Conservation (phyloP, 2,888 invertebrate species). For the Chrysolina americana region DNA sequence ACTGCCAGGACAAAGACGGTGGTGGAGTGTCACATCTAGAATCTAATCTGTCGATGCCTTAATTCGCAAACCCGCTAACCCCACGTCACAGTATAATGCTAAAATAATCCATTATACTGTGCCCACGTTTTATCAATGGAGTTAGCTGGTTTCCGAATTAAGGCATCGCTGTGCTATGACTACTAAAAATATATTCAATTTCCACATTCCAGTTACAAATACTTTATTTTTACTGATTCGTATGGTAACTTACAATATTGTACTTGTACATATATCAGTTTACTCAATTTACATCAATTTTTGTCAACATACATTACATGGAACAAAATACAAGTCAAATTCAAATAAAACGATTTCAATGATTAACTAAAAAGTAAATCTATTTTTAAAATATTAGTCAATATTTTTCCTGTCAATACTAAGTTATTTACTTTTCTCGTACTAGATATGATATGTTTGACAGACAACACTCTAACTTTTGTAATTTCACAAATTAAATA, state of each 20-base stretch:
- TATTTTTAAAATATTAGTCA: background rate
- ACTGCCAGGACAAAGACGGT: no score
- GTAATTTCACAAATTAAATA: background rate
- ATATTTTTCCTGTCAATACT: constrained; percentile 11
- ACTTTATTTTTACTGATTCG: constrained; percentile 61
- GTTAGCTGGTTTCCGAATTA: no score
- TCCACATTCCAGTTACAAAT: constrained; percentile 59
- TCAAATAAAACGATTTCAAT: background rate
- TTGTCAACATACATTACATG: constrained; percentile 43
- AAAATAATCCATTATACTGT: no score
- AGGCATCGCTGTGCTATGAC: no score
- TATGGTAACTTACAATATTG: constrained; percentile 64
- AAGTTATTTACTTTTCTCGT: constrained; percentile 19
- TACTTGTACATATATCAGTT: constrained; percentile 62
- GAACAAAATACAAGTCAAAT: constrained; percentile 37
- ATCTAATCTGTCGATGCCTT: no score
- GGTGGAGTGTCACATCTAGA: no score
- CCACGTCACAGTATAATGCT: no score
- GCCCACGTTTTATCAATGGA: no score
- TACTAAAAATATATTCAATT: background rate
- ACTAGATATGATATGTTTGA: constrained; percentile 34
- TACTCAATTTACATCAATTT: constrained; percentile 58
- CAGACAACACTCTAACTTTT: constrained; percentile 23
- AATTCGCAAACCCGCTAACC: no score
- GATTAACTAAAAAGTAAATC: background rate